phyloP scores from a whole-genome alignment of 2,113 vertebrate species.

The Donacobius atricapilla region DNA sequence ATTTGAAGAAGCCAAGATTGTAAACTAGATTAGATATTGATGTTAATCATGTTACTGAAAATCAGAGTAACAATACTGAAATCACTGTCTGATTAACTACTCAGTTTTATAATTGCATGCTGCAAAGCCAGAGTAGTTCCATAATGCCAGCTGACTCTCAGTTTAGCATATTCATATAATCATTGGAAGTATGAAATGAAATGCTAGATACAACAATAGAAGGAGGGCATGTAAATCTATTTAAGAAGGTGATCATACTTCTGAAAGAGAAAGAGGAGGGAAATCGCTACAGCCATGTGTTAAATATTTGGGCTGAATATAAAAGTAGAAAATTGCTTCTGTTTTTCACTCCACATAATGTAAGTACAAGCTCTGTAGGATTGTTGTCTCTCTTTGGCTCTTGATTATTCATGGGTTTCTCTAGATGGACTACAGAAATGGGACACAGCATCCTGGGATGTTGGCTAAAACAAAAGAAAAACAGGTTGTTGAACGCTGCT shows the following conservation, averaged over 20 bases:
- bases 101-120: background rate
- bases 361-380: background rate
- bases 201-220: background rate
- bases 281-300: background rate
- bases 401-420: background rate
- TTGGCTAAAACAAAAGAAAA: slow-evolving; percentile 1
- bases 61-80: background rate
- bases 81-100: slow-evolving; percentile 10
- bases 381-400: background rate
- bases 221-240: background rate
- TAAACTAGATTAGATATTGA: background rate
- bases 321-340: background rate
- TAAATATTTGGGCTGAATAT: background rate
- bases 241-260: background rate
- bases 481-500: background rate
- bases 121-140: background rate
- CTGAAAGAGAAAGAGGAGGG: background rate
- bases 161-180: background rate
- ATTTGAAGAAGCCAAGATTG: background rate
- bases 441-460: background rate
- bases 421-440: background rate
- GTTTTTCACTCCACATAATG: background rate
- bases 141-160: background rate
- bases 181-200: background rate
- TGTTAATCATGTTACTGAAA: slow-evolving; percentile 5